Conservation (phyloP, 2,113 vertebrate species). For the Athene cunicularia region DNA sequence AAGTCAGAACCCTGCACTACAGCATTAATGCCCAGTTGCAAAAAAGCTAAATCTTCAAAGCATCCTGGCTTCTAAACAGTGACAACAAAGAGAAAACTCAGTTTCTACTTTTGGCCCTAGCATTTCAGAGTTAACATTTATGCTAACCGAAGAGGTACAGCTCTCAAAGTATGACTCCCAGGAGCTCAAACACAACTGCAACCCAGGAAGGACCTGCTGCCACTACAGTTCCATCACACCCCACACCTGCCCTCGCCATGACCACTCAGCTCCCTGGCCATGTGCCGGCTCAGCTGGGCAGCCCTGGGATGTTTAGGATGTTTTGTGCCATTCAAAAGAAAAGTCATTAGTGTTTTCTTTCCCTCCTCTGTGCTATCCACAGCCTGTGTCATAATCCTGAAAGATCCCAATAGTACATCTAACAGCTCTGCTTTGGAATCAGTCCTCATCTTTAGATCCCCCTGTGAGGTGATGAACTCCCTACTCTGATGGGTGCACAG, state of each 20-base stretch:
- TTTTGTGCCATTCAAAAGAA: not conserved
- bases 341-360: not conserved
- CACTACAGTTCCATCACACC: accelerated
- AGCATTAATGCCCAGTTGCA: constrained; percentile 37
- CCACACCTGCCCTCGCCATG: not conserved
- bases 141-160: not conserved
- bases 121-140: not conserved
- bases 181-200: not conserved
- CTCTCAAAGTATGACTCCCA: not conserved
- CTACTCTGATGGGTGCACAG: accelerated
- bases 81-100: constrained; percentile 8
- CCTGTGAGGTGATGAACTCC: accelerated
- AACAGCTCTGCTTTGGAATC: not conserved
- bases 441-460: not conserved
- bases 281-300: not conserved
- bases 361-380: not conserved
- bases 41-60: constrained; percentile 56
- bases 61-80: not conserved
- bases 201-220: not conserved
- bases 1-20: constrained; percentile 29
- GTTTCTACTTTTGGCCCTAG: not conserved
- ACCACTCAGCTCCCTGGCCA: not conserved
- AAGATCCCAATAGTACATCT: not conserved
- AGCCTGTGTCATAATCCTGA: not conserved
- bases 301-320: not conserved